Evolutionary conservation across 2,797 vertebrate genomes (phyloP), one percentile per base, ranked within the genome.

Genomic region (Coilia nasus): DNA sequence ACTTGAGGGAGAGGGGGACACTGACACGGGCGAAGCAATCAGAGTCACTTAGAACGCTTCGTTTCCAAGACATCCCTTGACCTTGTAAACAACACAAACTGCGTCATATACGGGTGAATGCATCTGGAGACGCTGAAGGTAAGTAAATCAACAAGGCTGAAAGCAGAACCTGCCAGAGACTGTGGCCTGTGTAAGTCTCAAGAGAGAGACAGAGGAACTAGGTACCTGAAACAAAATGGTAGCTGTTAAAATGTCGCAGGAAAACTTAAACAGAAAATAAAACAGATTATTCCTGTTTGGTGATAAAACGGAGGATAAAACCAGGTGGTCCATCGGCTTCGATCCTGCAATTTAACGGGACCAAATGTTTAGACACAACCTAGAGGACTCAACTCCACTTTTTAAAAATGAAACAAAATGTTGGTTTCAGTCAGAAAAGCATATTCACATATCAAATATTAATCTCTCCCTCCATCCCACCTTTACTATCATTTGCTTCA

Each of bases 371-470:
- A 94, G 93, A 94, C 93, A 90, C 94, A 90, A 86, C 94, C 93
- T 94, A 93, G 94, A 94, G 92, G 92, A 94, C 92, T 94, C 85
- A 91, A 95, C 92, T 94, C 91, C 92, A 94, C 94, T 94, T 88
- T 84, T 88, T 84, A 80, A 84, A 84, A 86, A 78, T 7, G 94
- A 92, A 94, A 95, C 94, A 94, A 95, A 94, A 96, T 93, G 94
- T 93, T 93, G 95, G 93, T 93, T 54, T 95, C 92, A 90, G 93
- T 94, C 94, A 94, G 93, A 94, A 94, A 95, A 94, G 94, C 94
- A 94, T 93, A 95, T 94, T 95, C 93, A 95, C 93, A 94, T 94
- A 93, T 94, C 93, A 95, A 93, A 94, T 91, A 96, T 93, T 93
- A 93, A 91, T 93, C 92, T 94, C 93, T 93, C 92, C 93, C 91